Conservation (phyloP, 2,113 vertebrate species). For the Semnopithecus entellus region DNA sequence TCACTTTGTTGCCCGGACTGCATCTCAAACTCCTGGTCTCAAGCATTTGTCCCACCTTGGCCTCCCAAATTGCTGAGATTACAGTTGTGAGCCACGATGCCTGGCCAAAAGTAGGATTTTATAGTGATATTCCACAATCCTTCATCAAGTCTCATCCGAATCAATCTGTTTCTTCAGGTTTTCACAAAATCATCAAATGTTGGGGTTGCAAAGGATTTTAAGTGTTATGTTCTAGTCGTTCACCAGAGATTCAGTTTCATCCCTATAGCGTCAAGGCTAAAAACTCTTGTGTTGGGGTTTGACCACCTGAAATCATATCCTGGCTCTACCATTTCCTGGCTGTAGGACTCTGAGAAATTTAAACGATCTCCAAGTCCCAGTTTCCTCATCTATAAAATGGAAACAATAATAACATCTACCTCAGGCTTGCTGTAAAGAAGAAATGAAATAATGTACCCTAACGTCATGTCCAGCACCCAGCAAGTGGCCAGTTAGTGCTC, state of each 20-base stretch:
- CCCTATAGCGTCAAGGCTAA: not conserved
- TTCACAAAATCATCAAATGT: not conserved
- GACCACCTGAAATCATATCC: not conserved
- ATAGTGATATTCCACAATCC: not conserved
- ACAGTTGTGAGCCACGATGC: no score
- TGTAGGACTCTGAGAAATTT: not conserved
- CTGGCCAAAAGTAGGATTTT: not conserved
- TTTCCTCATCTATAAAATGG: not conserved
- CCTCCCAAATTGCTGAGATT: no score
- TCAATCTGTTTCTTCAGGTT: not conserved
- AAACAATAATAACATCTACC: not conserved
- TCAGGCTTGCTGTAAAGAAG: not conserved
- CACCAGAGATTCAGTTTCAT: not conserved
- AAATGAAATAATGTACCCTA: not conserved
- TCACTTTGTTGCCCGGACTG: no score
- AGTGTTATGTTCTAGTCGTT: not conserved
- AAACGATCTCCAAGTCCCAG: not conserved
- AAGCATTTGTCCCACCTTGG: no score
- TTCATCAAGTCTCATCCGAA: not conserved
- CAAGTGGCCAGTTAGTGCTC: no score
- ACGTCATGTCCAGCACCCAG: not conserved
- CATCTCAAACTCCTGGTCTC: no score
- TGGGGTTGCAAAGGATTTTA: not conserved
- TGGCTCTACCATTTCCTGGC: not conserved
- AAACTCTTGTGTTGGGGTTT: not conserved